Percentiles rank a stretch among this genome's conserved stretches.
These are phyloP conservation scores for Oscheius sp. DNA, from an alignment of 1,140 invertebrate genomes.

Conservation along the genomic window DNA sequence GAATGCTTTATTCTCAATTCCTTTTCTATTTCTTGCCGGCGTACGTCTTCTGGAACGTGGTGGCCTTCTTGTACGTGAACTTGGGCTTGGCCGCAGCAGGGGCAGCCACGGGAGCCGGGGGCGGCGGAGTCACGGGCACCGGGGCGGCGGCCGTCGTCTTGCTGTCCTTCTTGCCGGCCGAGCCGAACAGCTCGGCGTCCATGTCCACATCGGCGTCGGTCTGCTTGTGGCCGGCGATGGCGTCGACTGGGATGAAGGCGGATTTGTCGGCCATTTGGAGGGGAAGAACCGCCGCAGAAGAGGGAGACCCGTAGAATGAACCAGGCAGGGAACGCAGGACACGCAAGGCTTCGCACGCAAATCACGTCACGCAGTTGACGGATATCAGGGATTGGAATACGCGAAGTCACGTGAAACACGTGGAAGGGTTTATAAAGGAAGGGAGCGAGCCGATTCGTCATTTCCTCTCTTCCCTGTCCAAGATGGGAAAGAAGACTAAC, in stretches of 20 bases:
- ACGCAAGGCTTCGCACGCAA: too few species aligned
- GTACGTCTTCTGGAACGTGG: slow-evolving; percentile 17
- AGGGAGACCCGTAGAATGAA: too few species aligned
- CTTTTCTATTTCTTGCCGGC: slow-evolving; percentile 12
- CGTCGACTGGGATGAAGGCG: slow-evolving; percentile 28
- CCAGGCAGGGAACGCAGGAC: too few species aligned
- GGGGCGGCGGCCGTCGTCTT: background rate
- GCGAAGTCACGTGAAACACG: too few species aligned
- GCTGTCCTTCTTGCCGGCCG: background rate
- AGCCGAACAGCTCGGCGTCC: slow-evolving; percentile 23
- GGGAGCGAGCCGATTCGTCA: too few species aligned
- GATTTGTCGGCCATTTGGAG: slow-evolving; percentile 32
- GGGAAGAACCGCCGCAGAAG: too few species aligned
- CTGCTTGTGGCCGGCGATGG: slow-evolving; percentile 20
- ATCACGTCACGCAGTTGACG: too few species aligned
- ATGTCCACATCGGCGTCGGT: slow-evolving; percentile 27
- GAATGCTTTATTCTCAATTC: too few species aligned
- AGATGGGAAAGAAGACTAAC: too few species aligned
- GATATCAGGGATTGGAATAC: too few species aligned
- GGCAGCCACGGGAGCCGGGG: slow-evolving; percentile 6
- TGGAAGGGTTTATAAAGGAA: too few species aligned
- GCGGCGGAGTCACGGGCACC: background rate
- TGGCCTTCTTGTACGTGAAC: slow-evolving; percentile 25
- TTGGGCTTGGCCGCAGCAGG: slow-evolving; percentile 9
- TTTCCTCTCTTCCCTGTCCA: too few species aligned